Evolutionary conservation across 2,888 invertebrate species (phyloP).

Genomic region (Ophioninae sp.): DNA sequence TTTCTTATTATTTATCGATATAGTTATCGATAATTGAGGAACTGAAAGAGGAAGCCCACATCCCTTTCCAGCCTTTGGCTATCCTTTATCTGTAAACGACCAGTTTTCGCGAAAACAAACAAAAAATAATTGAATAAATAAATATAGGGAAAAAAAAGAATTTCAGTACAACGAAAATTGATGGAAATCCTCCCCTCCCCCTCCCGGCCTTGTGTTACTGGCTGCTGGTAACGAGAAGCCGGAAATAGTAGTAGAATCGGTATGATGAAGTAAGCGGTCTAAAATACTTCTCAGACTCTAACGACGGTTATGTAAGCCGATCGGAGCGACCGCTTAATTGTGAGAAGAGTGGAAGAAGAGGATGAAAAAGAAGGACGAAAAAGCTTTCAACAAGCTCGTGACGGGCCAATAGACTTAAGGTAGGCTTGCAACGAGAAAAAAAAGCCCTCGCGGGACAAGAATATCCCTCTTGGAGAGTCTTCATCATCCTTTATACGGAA

Average conservation of each 20-base stretch:
- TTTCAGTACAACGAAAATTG: constrained; percentile 4
- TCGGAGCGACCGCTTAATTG: constrained; percentile 65
- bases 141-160: background rate
- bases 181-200: background rate
- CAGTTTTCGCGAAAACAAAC: background rate
- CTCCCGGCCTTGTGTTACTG: background rate
- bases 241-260: constrained; percentile 13
- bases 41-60: background rate
- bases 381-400: constrained; percentile 24
- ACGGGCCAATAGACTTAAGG: background rate
- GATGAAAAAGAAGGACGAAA: constrained; percentile 1
- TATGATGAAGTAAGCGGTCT: constrained; percentile 35
- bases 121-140: background rate
- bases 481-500: constrained; percentile 4
- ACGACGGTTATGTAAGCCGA: constrained; percentile 62
- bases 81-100: constrained; percentile 1
- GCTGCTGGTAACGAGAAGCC: constrained; percentile 9
- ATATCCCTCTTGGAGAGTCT: background rate
- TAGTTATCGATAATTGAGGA: background rate
- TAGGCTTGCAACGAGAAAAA: constrained; percentile 16
- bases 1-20: no score
- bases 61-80: background rate
- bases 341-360: constrained; percentile 35
- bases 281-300: constrained; percentile 54
- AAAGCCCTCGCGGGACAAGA: background rate